Conservation (phyloP, 2,113 vertebrate species). For the Nothocercus julius region DNA sequence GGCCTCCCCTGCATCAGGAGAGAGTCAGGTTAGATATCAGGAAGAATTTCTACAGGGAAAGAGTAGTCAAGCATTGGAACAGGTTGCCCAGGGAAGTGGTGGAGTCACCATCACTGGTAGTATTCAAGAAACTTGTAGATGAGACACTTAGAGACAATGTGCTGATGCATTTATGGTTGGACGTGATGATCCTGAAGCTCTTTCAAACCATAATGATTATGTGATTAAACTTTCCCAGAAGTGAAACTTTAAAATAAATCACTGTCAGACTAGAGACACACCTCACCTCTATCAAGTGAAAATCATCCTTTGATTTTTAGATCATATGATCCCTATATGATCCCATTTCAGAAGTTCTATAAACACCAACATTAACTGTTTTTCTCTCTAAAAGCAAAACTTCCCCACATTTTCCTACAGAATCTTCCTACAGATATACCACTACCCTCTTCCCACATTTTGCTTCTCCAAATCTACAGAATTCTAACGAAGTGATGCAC, state of each 20-base stretch:
- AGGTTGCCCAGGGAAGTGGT: too few relatives aligned
- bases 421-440: not conserved
- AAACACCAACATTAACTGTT: not conserved
- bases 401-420: not conserved
- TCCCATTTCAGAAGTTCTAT: not conserved
- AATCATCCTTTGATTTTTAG: not conserved
- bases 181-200: too few relatives aligned
- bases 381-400: not conserved
- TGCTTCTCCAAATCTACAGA: not conserved
- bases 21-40: too few relatives aligned
- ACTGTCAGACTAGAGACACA: not conserved
- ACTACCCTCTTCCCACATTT: not conserved
- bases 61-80: too few relatives aligned
- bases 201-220: too few relatives aligned
- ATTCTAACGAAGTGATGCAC: not conserved
- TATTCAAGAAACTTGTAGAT: too few relatives aligned
- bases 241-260: not conserved
- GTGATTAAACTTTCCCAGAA: not conserved
- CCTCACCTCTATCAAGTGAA: not conserved
- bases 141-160: too few relatives aligned
- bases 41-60: too few relatives aligned
- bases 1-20: too few relatives aligned
- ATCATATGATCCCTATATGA: fast-evolving
- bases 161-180: too few relatives aligned
- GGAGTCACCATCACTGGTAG: too few relatives aligned